Evolutionary conservation across 64 coral and sea anemone genomes (phyloP).

Genomic region (Hydrozoanthus tunicans): DNA sequence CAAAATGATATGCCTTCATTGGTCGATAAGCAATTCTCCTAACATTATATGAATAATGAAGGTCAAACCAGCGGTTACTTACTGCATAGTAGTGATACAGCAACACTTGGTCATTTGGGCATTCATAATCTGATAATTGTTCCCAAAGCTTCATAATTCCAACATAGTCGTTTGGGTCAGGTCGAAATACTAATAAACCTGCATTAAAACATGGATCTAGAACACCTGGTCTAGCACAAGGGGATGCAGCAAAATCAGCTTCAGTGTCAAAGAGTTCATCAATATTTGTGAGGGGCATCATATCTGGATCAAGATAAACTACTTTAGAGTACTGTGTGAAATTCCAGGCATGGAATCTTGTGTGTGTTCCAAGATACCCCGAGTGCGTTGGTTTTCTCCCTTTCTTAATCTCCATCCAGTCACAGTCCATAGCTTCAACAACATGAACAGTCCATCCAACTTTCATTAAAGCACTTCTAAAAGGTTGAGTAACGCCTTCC

Average conservation of each 20-base stretch:
- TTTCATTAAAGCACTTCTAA: slow-evolving; percentile 31
- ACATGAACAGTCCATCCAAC: slow-evolving; percentile 68
- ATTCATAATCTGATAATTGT: slow-evolving; percentile 52
- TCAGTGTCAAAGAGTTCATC: slow-evolving; percentile 79
- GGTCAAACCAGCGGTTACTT: slow-evolving; percentile 42
- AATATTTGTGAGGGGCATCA: slow-evolving; percentile 81
- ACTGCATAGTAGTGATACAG: slow-evolving; percentile 67
- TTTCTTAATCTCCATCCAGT: slow-evolving; percentile 83
- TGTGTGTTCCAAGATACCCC: slow-evolving; percentile 76
- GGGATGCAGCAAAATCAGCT: slow-evolving; percentile 79
- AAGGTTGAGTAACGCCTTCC: slow-evolving; percentile 43
- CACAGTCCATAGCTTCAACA: slow-evolving; percentile 84
- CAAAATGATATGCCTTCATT: slow-evolving; percentile 92
- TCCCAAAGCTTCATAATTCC: slow-evolving; percentile 74
- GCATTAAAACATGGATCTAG: slow-evolving; percentile 96
- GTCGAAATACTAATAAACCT: slow-evolving; percentile 81
- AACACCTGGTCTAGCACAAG: slow-evolving; percentile 73
- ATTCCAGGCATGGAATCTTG: slow-evolving; percentile 83
- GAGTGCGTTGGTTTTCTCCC: slow-evolving; percentile 51
- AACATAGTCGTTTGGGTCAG: slow-evolving; percentile 52
- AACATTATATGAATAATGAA: slow-evolving; percentile 90
- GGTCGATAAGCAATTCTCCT: slow-evolving; percentile 69
- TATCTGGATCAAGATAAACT: slow-evolving; percentile 69
- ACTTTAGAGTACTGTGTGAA: slow-evolving; percentile 90
- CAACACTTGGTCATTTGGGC: slow-evolving; percentile 81